Percentiles rank a stretch among this genome's conserved stretches.
Conservation (phyloP, 2,888 invertebrate species). For the Drosophila siamana region DNA sequence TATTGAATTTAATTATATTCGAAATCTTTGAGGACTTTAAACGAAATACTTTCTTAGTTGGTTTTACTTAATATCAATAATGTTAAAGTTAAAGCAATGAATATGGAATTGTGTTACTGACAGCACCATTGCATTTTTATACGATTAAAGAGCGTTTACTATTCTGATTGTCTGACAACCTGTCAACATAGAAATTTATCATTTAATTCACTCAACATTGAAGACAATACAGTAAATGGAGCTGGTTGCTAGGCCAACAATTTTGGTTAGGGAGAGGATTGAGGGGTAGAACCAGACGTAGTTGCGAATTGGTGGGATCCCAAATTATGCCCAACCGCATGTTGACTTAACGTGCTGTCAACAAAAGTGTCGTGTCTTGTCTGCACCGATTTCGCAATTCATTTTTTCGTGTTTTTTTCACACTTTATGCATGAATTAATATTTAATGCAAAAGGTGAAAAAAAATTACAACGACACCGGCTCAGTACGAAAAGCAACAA, state of each 20-base stretch:
- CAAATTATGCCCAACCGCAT: conserved; percentile 48
- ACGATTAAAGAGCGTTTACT: no score
- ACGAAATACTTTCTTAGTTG: no score
- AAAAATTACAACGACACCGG: conserved; percentile 2
- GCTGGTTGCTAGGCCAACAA: conserved; percentile 23
- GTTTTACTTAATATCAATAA: background rate
- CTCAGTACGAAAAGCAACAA: conserved; percentile 11
- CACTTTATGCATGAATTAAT: conserved; percentile 68
- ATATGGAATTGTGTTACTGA: no score
- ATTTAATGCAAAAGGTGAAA: conserved; percentile 66
- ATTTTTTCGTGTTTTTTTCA: conserved; percentile 40
- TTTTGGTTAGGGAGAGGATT: background rate
- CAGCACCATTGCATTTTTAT: background rate
- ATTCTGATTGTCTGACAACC: background rate
- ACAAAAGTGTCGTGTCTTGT: conserved; percentile 42
- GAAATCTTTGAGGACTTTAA: background rate
- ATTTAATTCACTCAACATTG: conserved; percentile 25
- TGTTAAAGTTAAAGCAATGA: background rate
- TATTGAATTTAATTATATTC: background rate
- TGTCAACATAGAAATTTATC: conserved; percentile 14
- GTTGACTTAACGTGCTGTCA: conserved; percentile 57
- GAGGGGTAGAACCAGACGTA: background rate
- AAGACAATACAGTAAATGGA: conserved; percentile 35
- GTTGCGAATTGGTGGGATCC: conserved; percentile 23
- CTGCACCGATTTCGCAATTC: conserved; percentile 48